Evolutionary conservation across 2,888 invertebrate species (phyloP).

Genomic region (Callimorpha dominula): DNA sequence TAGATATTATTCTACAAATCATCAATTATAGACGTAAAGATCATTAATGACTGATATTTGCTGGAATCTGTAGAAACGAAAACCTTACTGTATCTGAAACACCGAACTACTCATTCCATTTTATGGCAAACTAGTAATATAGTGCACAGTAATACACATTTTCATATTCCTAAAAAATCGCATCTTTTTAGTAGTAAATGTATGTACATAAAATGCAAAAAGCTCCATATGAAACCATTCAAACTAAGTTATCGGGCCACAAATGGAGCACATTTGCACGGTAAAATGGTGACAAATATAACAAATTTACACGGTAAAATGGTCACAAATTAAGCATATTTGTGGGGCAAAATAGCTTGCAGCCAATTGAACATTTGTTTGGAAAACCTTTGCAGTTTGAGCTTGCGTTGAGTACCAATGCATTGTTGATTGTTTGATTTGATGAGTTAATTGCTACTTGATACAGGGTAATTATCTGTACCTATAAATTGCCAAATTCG

Average conservation of each 20-base stretch:
- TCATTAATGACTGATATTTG: not conserved
- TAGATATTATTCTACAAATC: too few species aligned
- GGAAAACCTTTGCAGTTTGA: not conserved
- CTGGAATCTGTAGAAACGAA: not conserved
- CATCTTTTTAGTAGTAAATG: not conserved
- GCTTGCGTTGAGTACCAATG: not conserved
- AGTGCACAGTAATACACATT: not conserved
- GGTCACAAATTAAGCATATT: not conserved
- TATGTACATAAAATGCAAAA: not conserved
- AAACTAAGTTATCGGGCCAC: too few species aligned
- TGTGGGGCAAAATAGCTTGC: not conserved
- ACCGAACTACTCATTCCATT: too few species aligned
- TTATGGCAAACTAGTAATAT: not conserved
- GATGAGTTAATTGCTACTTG: not conserved
- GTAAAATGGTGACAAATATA: not conserved
- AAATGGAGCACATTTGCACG: not conserved
- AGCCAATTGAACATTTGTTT: not conserved
- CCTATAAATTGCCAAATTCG: too few species aligned
- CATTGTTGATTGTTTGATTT: not conserved
- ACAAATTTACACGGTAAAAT: not conserved
- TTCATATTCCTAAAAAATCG: not conserved
- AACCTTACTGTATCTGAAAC: not conserved
- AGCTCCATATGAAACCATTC: not conserved
- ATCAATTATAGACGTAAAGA: too few species aligned
- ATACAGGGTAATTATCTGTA: not conserved